Conservation (phyloP, 1,140 invertebrate genomes). For the Micrasema minimum region DNA sequence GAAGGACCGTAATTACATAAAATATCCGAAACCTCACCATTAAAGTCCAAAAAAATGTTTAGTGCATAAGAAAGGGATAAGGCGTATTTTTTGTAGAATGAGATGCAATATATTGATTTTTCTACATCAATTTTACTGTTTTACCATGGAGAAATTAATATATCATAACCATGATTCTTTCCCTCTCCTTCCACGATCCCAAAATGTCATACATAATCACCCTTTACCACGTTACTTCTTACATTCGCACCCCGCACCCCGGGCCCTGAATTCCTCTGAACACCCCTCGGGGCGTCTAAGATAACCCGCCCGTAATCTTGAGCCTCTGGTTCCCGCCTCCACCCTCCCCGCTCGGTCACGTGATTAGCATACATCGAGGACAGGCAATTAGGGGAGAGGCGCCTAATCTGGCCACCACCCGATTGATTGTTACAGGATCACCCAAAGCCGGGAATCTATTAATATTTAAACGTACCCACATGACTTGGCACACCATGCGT, state of each 20-base stretch:
- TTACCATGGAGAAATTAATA: neutral
- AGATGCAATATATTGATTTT: too few species aligned
- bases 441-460: slow-evolving; percentile 22
- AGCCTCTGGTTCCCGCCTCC: slow-evolving; percentile 16
- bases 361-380: slow-evolving; percentile 34
- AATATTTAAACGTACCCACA: too few species aligned
- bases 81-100: too few species aligned
- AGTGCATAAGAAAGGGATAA: too few species aligned
- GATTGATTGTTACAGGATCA: slow-evolving; percentile 35
- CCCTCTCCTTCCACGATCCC: too few species aligned
- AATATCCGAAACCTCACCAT: too few species aligned
- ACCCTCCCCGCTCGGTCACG: slow-evolving; percentile 10
- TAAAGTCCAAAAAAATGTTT: too few species aligned
- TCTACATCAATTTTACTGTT: neutral
- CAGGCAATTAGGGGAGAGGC: slow-evolving; percentile 30
- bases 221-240: too few species aligned
- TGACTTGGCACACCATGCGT: too few species aligned
- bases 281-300: slow-evolving; percentile 17
- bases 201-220: too few species aligned
- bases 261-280: slow-evolving; percentile 3
- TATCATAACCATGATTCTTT: neutral
- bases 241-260: slow-evolving; percentile 2
- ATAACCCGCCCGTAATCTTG: slow-evolving; percentile 27
- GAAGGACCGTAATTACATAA: too few species aligned
- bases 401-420: slow-evolving; percentile 16